Conservation (phyloP, 2,113 vertebrate genomes). For the Syngnathus floridae region DNA sequence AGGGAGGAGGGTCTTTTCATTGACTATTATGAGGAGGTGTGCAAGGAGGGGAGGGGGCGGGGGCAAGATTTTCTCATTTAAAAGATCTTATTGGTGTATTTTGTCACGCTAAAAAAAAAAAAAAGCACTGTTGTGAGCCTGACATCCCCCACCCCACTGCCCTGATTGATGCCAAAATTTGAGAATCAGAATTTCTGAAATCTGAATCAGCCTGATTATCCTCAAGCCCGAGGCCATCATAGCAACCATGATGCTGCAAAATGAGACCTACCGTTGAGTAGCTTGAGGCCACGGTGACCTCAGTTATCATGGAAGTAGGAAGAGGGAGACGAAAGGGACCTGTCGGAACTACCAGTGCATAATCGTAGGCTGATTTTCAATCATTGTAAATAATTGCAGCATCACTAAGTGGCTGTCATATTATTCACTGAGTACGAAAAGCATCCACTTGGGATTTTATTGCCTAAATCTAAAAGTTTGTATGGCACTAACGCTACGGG, state of each 20-base stretch:
- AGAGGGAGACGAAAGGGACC: not conserved
- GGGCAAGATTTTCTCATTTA: not conserved
- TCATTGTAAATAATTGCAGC: not conserved
- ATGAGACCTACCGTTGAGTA: slow-evolving; percentile 27
- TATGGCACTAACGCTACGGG: too few species aligned
- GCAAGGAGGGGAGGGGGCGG: not conserved
- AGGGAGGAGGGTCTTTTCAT: slow-evolving; percentile 11
- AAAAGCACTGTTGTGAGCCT: not conserved
- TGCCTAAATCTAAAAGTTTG: too few species aligned
- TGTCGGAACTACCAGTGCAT: not conserved
- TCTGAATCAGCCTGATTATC: not conserved
- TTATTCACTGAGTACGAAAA: not conserved
- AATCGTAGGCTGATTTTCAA: not conserved
- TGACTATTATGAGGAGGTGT: not conserved
- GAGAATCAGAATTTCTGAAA: too few species aligned
- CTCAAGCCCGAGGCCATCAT: not conserved
- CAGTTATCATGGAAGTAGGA: slow-evolving; percentile 66
- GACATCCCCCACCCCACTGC: not conserved
- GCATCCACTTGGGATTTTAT: too few species aligned
- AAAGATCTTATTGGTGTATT: not conserved
- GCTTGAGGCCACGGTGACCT: slow-evolving; percentile 38
- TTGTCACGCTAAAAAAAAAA: not conserved
- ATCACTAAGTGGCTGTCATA: not conserved
- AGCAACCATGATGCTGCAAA: slow-evolving; percentile 23
- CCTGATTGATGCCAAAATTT: not conserved